A percentile compares a stretch with the other conserved stretches of the same genome.
Evolutionary conservation across 2,888 invertebrate genomes (phyloP).

Genomic region (Drosophila anceps): DNA sequence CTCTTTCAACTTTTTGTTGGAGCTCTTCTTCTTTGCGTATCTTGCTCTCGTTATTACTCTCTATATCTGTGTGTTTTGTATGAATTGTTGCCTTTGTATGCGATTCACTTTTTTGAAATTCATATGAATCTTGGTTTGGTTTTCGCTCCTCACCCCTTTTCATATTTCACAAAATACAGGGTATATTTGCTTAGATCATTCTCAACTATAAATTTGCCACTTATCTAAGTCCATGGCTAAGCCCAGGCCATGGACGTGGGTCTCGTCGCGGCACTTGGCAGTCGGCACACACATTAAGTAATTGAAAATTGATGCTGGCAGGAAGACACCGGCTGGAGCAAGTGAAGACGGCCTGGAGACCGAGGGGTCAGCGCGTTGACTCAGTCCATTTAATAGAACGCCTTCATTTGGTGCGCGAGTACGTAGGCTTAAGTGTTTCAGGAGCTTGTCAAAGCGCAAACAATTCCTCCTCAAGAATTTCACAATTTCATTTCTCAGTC

Average conservation of each 20-base stretch:
- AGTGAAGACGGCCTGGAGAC: neutral
- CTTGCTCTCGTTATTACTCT: neutral
- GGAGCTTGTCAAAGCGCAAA: conserved; percentile 32
- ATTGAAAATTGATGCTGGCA: conserved; percentile 54
- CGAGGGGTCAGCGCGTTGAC: neutral
- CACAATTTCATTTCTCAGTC: conserved; percentile 1
- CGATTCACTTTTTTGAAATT: neutral
- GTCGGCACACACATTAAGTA: conserved; percentile 63
- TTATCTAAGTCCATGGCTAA: neutral
- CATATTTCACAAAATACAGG: neutral
- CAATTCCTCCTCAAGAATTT: conserved; percentile 13
- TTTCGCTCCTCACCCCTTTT: too few species aligned
- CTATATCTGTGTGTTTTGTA: neutral
- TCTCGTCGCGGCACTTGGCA: conserved; percentile 23
- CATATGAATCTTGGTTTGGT: too few species aligned
- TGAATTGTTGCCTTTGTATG: neutral
- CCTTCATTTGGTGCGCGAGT: conserved; percentile 29
- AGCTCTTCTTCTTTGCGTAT: neutral
- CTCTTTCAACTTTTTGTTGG: neutral
- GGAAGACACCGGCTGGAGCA: conserved; percentile 13
- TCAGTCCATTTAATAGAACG: conserved; percentile 24
- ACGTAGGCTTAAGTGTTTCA: conserved; percentile 21
- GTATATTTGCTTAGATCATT: neutral
- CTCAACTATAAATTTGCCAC: too few species aligned
- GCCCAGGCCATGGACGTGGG: conserved; percentile 4